Percentiles rank a stretch among this genome's conserved stretches.
phyloP scores from a whole-genome alignment of 2,113 vertebrate genomes.

The Amphilophus citrinellus region DNA sequence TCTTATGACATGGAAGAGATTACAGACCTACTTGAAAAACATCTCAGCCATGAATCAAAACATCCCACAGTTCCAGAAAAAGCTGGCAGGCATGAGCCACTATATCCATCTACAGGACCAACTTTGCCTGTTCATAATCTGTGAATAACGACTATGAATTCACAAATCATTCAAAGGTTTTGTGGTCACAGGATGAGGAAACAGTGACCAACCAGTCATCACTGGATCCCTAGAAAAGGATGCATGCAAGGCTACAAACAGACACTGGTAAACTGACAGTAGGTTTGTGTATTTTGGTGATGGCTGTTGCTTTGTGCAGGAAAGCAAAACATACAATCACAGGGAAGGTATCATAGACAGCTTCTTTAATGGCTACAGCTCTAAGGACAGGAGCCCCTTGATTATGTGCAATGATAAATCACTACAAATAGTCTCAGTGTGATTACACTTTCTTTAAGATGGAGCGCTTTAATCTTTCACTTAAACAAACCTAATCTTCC shows the following conservation, averaged over 20 bases:
- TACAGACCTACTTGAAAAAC: background rate
- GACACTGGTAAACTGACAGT: slow-evolving; percentile 5
- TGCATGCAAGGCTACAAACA: slow-evolving; percentile 28
- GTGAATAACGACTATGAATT: too few species aligned
- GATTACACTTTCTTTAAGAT: slow-evolving; percentile 64
- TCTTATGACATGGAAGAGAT: background rate
- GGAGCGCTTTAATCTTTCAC: slow-evolving; percentile 73
- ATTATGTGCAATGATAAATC: slow-evolving; percentile 67
- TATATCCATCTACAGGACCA: too few species aligned
- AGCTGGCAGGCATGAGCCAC: background rate
- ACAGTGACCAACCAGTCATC: background rate
- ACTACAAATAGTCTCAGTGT: slow-evolving; percentile 33
- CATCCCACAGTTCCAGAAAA: background rate
- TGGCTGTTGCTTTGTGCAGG: slow-evolving; percentile 31
- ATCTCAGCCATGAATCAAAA: background rate
- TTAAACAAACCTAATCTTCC: slow-evolving; percentile 67
- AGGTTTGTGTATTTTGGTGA: slow-evolving; percentile 43
- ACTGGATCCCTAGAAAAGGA: background rate
- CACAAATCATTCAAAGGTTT: background rate
- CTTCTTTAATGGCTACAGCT: slow-evolving; percentile 18
- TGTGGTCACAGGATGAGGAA: background rate
- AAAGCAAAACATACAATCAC: slow-evolving; percentile 53
- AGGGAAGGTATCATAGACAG: slow-evolving; percentile 20
- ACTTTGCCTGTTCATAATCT: background rate
- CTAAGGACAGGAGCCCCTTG: slow-evolving; percentile 22